phyloP scores from a whole-genome alignment of 2,888 invertebrate species.

The Calliopum simillimum region DNA sequence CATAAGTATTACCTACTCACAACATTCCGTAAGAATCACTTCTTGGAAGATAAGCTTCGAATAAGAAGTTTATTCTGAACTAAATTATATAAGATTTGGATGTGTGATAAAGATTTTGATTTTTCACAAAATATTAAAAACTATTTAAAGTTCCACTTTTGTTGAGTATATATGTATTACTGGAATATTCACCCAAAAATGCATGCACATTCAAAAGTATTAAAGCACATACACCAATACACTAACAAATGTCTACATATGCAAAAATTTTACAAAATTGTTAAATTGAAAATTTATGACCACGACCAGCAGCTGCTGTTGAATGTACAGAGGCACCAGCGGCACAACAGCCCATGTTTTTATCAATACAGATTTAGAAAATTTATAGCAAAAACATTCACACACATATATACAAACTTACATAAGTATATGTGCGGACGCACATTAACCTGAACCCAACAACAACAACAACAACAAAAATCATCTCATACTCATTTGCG shows the following conservation, averaged over 20 bases:
- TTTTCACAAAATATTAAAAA: not conserved
- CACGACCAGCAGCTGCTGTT: constrained; percentile 31
- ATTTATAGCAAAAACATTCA: constrained; percentile 11
- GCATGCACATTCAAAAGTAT: not conserved
- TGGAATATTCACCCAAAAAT: not conserved
- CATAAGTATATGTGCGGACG: no score
- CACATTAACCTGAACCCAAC: constrained; percentile 28
- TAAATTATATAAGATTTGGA: no score
- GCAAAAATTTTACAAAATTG: constrained; percentile 22
- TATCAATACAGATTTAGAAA: constrained; percentile 33
- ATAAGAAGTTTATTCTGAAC: no score
- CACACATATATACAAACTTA: constrained; percentile 1
- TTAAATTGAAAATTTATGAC: constrained; percentile 29
- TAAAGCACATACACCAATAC: not conserved
- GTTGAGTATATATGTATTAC: not conserved
- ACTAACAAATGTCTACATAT: not conserved
- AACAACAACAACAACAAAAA: constrained; percentile 33
- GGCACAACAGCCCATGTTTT: constrained; percentile 15
- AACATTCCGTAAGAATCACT: no score
- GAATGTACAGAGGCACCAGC: constrained; percentile 16
- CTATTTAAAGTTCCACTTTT: not conserved
- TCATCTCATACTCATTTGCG: not conserved
- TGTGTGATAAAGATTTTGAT: no score
- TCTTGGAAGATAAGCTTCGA: no score
- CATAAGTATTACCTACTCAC: no score